Percentiles rank a stretch among this genome's conserved stretches.
Conservation (phyloP, 2,797 vertebrate species). For the Sebastes elongatus region DNA sequence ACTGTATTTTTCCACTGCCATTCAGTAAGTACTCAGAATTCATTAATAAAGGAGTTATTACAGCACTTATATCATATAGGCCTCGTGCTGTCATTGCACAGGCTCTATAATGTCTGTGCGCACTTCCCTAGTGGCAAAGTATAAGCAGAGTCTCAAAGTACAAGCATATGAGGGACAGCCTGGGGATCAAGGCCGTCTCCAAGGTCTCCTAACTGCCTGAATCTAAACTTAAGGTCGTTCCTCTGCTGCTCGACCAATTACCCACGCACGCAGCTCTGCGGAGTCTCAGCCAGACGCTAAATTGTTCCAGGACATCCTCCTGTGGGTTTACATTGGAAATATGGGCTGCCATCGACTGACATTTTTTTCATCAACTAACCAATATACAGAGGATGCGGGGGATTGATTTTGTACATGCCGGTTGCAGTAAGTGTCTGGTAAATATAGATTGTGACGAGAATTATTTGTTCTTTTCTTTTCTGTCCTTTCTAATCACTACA, state of each 20-base stretch:
- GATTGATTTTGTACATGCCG: constrained; percentile 53
- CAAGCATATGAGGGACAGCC: constrained; percentile 65
- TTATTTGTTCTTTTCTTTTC: background rate
- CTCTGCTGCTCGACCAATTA: constrained; percentile 78
- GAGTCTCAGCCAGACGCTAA: constrained; percentile 71
- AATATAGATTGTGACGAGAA: constrained; percentile 35
- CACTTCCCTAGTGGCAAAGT: constrained; percentile 35
- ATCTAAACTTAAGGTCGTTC: constrained; percentile 81
- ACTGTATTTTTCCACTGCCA: background rate
- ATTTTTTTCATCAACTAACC: constrained; percentile 71
- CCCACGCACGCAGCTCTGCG: constrained; percentile 68
- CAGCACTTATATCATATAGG: constrained; percentile 27
- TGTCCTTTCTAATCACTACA: constrained; percentile 20
- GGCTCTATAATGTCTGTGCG: constrained; percentile 24
- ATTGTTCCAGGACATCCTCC: constrained; percentile 79
- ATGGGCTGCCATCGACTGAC: constrained; percentile 63
- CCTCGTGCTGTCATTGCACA: constrained; percentile 37
- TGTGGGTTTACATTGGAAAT: constrained; percentile 76
- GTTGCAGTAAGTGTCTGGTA: constrained; percentile 46
- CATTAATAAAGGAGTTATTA: constrained; percentile 36
- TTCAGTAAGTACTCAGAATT: constrained; percentile 1
- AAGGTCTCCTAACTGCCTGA: constrained; percentile 77
- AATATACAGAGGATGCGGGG: constrained; percentile 48
- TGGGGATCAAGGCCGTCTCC: constrained; percentile 67
- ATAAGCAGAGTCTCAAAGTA: constrained; percentile 47